Evolutionary conservation across 1,140 invertebrate genomes (phyloP).

Genomic region (Lepidurus couesii): DNA sequence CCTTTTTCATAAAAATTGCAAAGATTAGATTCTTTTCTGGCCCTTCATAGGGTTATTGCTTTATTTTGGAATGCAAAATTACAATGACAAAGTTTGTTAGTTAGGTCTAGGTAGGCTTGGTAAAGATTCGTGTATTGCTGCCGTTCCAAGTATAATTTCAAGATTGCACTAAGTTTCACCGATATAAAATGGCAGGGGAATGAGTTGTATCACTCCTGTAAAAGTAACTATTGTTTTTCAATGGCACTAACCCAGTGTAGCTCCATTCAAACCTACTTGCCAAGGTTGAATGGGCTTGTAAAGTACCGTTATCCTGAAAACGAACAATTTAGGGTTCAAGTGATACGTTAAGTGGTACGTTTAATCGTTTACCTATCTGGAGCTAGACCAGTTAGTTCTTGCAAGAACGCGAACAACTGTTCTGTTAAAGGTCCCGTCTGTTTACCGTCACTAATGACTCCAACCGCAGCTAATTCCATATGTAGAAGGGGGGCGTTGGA

Average conservation of each 20-base stretch:
- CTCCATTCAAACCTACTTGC: constrained; percentile 27
- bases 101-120: not conserved
- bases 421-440: not conserved
- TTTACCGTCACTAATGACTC: constrained; percentile 16
- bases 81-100: not conserved
- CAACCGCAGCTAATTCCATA: constrained; percentile 22
- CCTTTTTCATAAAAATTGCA: not conserved
- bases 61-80: not conserved
- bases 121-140: not conserved
- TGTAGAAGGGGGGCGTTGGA: constrained; percentile 24
- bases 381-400: constrained; percentile 13
- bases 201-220: not conserved
- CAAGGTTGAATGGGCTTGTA: constrained; percentile 26
- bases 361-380: constrained; percentile 1
- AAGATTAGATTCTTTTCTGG: not conserved
- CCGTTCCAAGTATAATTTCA: not conserved
- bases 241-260: constrained; percentile 12
- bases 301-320: constrained; percentile 22
- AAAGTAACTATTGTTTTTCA: not conserved
- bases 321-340: not conserved
- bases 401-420: constrained; percentile 21
- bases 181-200: not conserved
- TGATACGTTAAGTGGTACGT: not conserved
- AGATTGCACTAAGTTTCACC: not conserved
- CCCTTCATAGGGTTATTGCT: not conserved